phyloP scores from a whole-genome alignment of 2,888 invertebrate genomes.

The Eucriotettix oculatus region DNA sequence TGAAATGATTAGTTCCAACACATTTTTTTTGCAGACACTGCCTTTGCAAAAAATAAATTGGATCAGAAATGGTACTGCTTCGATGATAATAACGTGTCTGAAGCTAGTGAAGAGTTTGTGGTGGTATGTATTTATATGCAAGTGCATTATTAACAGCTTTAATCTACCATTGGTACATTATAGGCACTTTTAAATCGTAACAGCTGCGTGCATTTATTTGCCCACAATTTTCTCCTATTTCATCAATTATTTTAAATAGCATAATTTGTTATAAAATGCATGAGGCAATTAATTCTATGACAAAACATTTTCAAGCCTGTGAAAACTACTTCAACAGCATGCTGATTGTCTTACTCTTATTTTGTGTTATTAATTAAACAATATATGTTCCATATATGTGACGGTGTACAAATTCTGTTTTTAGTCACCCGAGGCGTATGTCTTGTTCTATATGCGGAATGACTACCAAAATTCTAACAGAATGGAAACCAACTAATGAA shows the following conservation, averaged over 20 bases:
- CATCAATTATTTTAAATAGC: not conserved
- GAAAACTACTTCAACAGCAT: no score
- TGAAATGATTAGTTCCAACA: no score
- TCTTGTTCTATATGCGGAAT: slow-evolving; percentile 27
- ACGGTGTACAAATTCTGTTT: slow-evolving; percentile 4
- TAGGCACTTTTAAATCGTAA: not conserved
- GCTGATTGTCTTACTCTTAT: no score
- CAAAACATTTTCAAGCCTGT: no score
- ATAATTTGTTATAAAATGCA: not conserved
- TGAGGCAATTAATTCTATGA: not conserved
- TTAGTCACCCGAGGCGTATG: slow-evolving; percentile 30
- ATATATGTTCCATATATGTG: not conserved
- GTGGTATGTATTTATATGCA: slow-evolving; percentile 22
- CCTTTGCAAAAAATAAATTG: slow-evolving; percentile 29
- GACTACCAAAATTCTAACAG: not conserved
- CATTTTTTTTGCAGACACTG: slow-evolving; percentile 26
- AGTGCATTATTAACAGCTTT: not conserved
- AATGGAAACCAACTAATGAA: no score
- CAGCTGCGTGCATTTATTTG: not conserved
- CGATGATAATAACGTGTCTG: slow-evolving; percentile 30
- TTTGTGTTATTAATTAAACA: no score
- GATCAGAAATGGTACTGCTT: slow-evolving; percentile 31
- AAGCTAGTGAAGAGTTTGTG: slow-evolving; percentile 23
- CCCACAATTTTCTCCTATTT: no score
- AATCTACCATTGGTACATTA: not conserved